Evolutionary conservation across 2,888 invertebrate genomes (phyloP).

Genomic region (Platypus cylindrus): DNA sequence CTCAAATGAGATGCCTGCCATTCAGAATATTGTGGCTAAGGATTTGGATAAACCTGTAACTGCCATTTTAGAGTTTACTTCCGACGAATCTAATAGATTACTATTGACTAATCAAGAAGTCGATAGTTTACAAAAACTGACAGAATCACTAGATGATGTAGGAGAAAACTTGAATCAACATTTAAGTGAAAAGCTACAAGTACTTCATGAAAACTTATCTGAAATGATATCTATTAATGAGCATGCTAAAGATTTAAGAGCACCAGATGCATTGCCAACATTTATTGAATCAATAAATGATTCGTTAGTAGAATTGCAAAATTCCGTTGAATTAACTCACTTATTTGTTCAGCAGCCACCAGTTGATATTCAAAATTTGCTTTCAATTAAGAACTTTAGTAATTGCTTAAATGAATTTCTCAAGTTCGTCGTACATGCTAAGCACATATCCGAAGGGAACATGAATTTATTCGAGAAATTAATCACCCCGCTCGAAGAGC

Average conservation of each 20-base stretch:
- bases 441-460: slow-evolving; percentile 23
- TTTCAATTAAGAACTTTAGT: slow-evolving; percentile 24
- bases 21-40: slow-evolving; percentile 20
- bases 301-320: slow-evolving; percentile 21
- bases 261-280: slow-evolving; percentile 12
- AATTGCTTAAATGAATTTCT: slow-evolving; percentile 23
- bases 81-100: slow-evolving; percentile 10
- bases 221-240: slow-evolving; percentile 14
- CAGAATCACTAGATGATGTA: slow-evolving; percentile 21
- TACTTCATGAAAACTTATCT: slow-evolving; percentile 17
- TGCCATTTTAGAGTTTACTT: slow-evolving; percentile 21
- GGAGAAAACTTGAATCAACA: slow-evolving; percentile 18
- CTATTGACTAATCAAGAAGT: slow-evolving; percentile 19
- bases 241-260: slow-evolving; percentile 15
- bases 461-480: slow-evolving; percentile 24
- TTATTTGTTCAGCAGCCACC: slow-evolving; percentile 19
- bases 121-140: slow-evolving; percentile 20
- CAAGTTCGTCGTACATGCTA: slow-evolving; percentile 24
- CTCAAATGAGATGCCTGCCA: background rate
- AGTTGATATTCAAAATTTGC: slow-evolving; percentile 2
- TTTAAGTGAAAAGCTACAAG: slow-evolving; percentile 19
- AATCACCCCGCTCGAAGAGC: slow-evolving; percentile 24
- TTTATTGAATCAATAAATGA: slow-evolving; percentile 20
- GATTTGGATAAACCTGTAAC: slow-evolving; percentile 27
- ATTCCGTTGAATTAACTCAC: slow-evolving; percentile 24